phyloP scores from a whole-genome alignment of 1,140 invertebrate genomes.

The Oncopodura yosiiana region DNA sequence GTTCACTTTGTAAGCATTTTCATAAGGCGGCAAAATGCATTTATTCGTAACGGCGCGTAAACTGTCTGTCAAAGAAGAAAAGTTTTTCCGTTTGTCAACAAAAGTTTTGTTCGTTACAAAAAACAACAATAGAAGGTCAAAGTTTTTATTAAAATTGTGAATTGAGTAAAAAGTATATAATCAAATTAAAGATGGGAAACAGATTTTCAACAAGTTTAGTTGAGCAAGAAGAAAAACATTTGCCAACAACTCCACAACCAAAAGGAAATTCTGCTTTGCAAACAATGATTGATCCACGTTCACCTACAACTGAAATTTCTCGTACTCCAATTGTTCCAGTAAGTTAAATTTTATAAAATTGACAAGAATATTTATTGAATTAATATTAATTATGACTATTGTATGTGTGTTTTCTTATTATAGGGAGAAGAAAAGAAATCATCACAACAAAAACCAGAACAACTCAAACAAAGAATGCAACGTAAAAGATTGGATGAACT shows the following conservation, averaged over 20 bases:
- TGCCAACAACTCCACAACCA: not conserved
- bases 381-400: not conserved
- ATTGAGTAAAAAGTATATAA: not conserved
- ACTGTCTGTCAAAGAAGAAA: too few species aligned
- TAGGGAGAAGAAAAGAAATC: constrained; percentile 7
- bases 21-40: too few species aligned
- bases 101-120: too few species aligned
- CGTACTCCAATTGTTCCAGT: constrained; percentile 20
- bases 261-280: not conserved
- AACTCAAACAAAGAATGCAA: constrained; percentile 5
- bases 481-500: constrained; percentile 2
- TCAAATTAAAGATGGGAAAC: not conserved
- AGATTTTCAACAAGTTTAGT: not conserved
- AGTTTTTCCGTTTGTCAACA: too few species aligned
- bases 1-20: too few species aligned
- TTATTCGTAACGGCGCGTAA: too few species aligned
- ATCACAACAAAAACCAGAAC: constrained; percentile 2
- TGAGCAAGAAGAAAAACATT: not conserved
- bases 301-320: constrained; percentile 22
- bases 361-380: not conserved
- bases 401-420: not conserved
- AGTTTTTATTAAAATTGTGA: not conserved
- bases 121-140: too few species aligned
- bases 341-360: not conserved
- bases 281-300: constrained; percentile 21